phyloP scores from a whole-genome alignment of 2,888 invertebrate species.

The Sinodicranocentrus sp. region DNA sequence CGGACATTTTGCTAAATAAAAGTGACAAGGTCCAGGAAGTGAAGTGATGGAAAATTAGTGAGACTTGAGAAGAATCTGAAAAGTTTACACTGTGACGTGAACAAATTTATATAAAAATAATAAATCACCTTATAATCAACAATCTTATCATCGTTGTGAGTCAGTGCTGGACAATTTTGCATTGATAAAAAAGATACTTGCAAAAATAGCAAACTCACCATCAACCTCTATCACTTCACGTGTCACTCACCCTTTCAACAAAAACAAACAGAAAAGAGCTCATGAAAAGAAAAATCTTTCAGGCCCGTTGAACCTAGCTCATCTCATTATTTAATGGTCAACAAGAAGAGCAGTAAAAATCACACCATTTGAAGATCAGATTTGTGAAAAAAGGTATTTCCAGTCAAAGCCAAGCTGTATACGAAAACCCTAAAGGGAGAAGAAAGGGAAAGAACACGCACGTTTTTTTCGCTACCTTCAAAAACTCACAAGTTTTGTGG shows the following conservation, averaged over 20 bases:
- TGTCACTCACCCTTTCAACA: conserved; percentile 10
- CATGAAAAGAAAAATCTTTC: not conserved
- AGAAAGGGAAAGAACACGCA: no score
- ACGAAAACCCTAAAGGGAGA: not conserved
- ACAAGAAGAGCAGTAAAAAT: conserved; percentile 5
- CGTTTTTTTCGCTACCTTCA: no score
- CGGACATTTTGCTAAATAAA: not conserved
- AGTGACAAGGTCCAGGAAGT: conserved; percentile 1
- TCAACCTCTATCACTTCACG: conserved; percentile 1
- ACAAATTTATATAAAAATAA: no score
- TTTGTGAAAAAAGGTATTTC: conserved; percentile 17
- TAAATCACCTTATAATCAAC: no score
- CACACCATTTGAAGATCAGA: conserved; percentile 4
- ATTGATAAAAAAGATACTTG: conserved; percentile 6
- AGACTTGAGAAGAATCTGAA: not conserved
- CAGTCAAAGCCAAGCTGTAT: not conserved
- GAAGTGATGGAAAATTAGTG: conserved; percentile 20
- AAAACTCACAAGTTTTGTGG: not conserved
- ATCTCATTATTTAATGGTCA: not conserved
- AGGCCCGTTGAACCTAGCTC: not conserved
- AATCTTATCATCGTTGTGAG: no score
- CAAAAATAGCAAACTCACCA: not conserved
- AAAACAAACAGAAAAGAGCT: no score
- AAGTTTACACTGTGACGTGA: not conserved
- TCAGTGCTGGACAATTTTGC: not conserved